Evolutionary conservation across 2,113 vertebrate species (phyloP).

Genomic region (Saimiri boliviensis): DNA sequence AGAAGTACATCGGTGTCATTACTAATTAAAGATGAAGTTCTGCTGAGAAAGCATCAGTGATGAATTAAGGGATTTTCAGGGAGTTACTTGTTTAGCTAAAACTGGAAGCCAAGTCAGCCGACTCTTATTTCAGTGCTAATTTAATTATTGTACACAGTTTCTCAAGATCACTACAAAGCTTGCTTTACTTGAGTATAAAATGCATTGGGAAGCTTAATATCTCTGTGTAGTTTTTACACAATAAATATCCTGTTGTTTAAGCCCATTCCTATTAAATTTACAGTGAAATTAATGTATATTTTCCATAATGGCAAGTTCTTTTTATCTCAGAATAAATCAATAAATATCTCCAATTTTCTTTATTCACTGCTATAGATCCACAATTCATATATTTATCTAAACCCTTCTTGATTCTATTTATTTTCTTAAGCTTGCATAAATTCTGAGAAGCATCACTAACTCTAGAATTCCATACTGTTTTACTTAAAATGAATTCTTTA

Average conservation of each 20-base stretch:
- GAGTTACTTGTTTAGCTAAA: not conserved
- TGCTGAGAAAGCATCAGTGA: not conserved
- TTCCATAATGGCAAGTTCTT: not conserved
- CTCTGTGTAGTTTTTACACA: not conserved
- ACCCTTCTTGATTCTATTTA: not conserved
- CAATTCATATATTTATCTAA: not conserved
- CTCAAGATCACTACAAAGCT: not conserved
- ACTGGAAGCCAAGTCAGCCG: not conserved
- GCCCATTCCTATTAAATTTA: not conserved
- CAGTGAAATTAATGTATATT: not conserved
- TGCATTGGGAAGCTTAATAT: not conserved
- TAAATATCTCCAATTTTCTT: not conserved
- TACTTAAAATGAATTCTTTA: not conserved
- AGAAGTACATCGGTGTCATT: not conserved
- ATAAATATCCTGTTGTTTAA: not conserved
- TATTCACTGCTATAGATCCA: not conserved
- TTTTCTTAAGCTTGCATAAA: not conserved
- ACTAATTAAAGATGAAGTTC: not conserved
- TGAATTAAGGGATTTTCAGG: not conserved
- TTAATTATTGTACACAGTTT: not conserved
- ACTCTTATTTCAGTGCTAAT: not conserved
- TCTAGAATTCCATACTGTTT: not conserved
- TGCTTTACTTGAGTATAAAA: not conserved
- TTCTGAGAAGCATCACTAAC: not conserved
- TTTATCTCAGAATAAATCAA: slow-evolving; percentile 1